These are phyloP conservation scores for Eilema griseolum DNA, from an alignment of 2,888 invertebrate species.

Conservation along the genomic window DNA sequence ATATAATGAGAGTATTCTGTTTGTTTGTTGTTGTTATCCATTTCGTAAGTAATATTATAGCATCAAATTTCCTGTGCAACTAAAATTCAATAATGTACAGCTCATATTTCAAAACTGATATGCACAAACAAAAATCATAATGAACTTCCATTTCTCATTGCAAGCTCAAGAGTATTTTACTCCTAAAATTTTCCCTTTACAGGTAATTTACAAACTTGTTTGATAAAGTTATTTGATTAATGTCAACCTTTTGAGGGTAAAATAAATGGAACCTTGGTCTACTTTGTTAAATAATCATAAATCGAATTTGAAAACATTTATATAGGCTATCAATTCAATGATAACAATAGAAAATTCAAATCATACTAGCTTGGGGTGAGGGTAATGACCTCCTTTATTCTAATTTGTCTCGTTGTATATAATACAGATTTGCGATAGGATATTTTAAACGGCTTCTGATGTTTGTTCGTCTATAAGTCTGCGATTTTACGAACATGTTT, in stretches of 20 bases:
- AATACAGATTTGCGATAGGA: too few species aligned
- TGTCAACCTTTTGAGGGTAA: slow-evolving; percentile 49
- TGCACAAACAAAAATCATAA: slow-evolving; percentile 54
- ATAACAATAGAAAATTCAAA: background rate
- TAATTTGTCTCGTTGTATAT: background rate
- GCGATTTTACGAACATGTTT: too few species aligned
- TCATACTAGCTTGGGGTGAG: too few species aligned
- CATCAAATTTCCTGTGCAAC: background rate
- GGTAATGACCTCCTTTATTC: background rate
- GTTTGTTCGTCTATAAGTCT: too few species aligned
- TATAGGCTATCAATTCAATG: background rate
- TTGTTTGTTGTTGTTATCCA: background rate
- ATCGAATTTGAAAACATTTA: background rate
- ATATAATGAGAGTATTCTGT: slow-evolving; percentile 36
- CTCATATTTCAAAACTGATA: slow-evolving; percentile 13
- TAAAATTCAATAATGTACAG: slow-evolving; percentile 9
- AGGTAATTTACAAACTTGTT: slow-evolving; percentile 58
- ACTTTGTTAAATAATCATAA: slow-evolving; percentile 32
- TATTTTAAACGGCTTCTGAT: too few species aligned
- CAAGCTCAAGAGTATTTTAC: slow-evolving; percentile 53
- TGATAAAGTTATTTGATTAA: slow-evolving; percentile 58
- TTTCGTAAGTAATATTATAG: background rate
- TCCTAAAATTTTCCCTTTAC: slow-evolving; percentile 53
- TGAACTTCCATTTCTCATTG: slow-evolving; percentile 47
- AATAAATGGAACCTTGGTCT: slow-evolving; percentile 40